A percentile compares a stretch with the other conserved stretches of the same genome.
phyloP scores from a whole-genome alignment of 2,888 invertebrate genomes.

The Zhuqinia jingwanae region DNA sequence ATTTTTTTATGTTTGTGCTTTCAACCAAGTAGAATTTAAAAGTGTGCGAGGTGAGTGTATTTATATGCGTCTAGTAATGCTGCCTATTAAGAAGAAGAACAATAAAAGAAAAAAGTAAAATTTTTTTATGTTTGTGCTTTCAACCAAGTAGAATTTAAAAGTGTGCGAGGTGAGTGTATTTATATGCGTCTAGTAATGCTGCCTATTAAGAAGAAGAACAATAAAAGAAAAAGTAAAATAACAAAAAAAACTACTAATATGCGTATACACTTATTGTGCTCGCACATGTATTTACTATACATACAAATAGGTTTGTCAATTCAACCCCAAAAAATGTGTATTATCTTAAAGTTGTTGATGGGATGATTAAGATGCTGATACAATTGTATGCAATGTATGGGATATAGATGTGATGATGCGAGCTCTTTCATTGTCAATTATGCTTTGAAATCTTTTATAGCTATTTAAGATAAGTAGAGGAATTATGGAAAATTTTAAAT shows the following conservation, averaged over 20 bases:
- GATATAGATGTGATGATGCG: constrained; percentile 17
- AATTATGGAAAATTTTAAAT: constrained; percentile 42
- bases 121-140: not conserved
- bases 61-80: too few relatives aligned
- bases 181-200: too few relatives aligned
- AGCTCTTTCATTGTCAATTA: constrained; percentile 26
- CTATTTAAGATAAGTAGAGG: constrained; percentile 46
- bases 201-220: too few relatives aligned
- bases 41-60: too few relatives aligned
- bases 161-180: too few relatives aligned
- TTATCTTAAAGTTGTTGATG: constrained; percentile 34
- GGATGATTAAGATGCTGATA: not conserved
- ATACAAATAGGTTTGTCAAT: constrained; percentile 22
- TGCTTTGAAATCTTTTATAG: not conserved
- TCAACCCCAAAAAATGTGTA: constrained; percentile 46
- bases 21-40: constrained; percentile 14
- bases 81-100: too few relatives aligned
- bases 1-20: constrained; percentile 10
- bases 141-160: constrained; percentile 3
- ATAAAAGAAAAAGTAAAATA: not conserved
- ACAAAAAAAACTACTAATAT: constrained; percentile 12
- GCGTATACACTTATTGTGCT: not conserved
- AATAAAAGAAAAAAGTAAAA: too few relatives aligned
- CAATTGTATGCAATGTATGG: not conserved
- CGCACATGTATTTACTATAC: not conserved